Conservation (phyloP, 2,113 vertebrate genomes). For the Anolis carolinensis region DNA sequence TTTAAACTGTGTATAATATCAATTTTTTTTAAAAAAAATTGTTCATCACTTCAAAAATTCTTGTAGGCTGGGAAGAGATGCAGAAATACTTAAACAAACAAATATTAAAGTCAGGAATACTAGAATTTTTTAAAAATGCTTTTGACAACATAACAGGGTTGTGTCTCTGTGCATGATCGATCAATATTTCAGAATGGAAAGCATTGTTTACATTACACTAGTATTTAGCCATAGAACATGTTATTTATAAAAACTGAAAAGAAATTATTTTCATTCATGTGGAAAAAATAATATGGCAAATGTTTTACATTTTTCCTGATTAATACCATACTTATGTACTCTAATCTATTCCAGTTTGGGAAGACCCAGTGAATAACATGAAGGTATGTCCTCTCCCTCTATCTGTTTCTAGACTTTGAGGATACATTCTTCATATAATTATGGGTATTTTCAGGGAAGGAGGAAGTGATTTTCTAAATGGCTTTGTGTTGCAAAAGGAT, state of each 20-base stretch:
- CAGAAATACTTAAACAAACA: no score
- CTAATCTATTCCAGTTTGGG: background rate
- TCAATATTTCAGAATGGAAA: background rate
- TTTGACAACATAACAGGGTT: no score
- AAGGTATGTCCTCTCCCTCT: background rate
- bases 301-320: background rate
- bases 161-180: background rate
- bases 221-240: background rate
- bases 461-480: background rate
- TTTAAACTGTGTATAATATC: no score
- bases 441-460: background rate
- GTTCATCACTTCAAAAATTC: no score
- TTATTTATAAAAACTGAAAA: background rate
- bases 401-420: background rate
- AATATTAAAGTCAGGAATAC: background rate
- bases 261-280: no score
- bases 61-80: no score
- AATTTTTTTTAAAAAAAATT: no score
- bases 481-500: background rate
- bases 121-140: background rate
- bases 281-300: no score
- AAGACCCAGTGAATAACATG: background rate
- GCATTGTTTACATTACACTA: background rate
- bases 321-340: no score
- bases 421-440: background rate